Conservation (phyloP, 2,888 invertebrate genomes). For the Pandemis corylana region DNA sequence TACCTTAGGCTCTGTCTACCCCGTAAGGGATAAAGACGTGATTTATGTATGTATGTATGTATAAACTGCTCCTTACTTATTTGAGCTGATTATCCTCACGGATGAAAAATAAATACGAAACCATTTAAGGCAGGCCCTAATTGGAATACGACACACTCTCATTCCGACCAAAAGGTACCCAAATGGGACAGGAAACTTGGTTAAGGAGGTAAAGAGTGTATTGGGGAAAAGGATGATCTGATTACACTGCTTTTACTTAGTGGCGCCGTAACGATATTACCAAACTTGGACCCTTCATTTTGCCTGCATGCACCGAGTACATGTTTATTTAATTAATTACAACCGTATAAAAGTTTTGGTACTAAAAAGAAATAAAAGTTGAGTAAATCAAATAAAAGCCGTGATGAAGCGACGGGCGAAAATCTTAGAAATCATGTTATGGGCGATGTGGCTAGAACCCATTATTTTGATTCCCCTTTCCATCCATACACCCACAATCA, state of each 20-base stretch:
- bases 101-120: constrained; percentile 35
- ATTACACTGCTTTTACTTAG: constrained; percentile 66
- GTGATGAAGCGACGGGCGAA: neutral
- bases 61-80: neutral
- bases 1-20: no score
- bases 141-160: constrained; percentile 33
- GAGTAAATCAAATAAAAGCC: constrained; percentile 31
- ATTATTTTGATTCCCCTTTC: no score
- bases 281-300: constrained; percentile 54
- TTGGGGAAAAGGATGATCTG: constrained; percentile 59
- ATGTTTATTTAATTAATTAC: constrained; percentile 16
- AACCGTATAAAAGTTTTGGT: constrained; percentile 24
- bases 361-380: constrained; percentile 54
- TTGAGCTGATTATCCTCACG: neutral
- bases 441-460: no score
- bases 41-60: no score
- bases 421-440: no score
- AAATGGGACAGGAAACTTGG: constrained; percentile 59
- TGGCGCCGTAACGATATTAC: constrained; percentile 64
- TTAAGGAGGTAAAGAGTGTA: constrained; percentile 60
- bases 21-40: no score
- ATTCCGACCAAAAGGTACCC: constrained; percentile 37
- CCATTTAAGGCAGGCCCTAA: constrained; percentile 16
- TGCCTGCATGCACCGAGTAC: constrained; percentile 20
- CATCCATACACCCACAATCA: no score